Conservation (phyloP, 2,797 vertebrate genomes). For the Tokudaia tokunoshimensis region DNA sequence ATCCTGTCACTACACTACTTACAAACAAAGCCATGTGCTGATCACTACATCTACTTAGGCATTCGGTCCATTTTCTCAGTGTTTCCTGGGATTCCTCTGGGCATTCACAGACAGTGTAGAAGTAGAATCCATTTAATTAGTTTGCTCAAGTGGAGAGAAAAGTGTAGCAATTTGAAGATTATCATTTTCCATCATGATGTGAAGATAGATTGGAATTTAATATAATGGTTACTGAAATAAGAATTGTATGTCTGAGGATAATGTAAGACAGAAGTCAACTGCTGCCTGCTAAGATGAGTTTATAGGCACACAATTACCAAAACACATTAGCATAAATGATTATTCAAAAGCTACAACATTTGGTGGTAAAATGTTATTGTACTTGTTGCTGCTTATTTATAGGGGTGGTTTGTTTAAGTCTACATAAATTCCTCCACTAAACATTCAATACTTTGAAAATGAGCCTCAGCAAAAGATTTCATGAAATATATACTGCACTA, state of each 20-base stretch:
- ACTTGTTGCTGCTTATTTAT: neutral
- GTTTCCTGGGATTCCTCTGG: neutral
- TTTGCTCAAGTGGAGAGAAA: conserved; percentile 38
- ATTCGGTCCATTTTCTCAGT: neutral
- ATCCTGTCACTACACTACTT: neutral
- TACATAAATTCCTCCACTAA: conserved; percentile 7
- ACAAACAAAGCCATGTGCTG: neutral
- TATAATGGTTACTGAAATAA: conserved; percentile 56
- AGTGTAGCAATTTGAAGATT: conserved; percentile 73
- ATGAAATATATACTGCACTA: neutral
- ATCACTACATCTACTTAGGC: neutral
- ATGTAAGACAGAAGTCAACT: neutral
- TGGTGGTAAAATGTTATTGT: neutral
- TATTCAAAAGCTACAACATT: conserved; percentile 32
- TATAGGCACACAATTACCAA: neutral
- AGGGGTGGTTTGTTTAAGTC: neutral
- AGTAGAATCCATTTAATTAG: conserved; percentile 70
- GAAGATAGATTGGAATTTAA: conserved; percentile 40
- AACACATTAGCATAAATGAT: conserved; percentile 38
- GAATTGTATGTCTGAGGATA: conserved; percentile 35
- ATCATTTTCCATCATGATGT: conserved; percentile 62
- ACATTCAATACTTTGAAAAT: neutral
- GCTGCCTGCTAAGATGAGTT: conserved; percentile 40
- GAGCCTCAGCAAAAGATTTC: neutral
- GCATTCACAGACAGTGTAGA: neutral